Evolutionary conservation across 2,888 invertebrate species (phyloP).

Genomic region (Oxycera nigricornis): DNA sequence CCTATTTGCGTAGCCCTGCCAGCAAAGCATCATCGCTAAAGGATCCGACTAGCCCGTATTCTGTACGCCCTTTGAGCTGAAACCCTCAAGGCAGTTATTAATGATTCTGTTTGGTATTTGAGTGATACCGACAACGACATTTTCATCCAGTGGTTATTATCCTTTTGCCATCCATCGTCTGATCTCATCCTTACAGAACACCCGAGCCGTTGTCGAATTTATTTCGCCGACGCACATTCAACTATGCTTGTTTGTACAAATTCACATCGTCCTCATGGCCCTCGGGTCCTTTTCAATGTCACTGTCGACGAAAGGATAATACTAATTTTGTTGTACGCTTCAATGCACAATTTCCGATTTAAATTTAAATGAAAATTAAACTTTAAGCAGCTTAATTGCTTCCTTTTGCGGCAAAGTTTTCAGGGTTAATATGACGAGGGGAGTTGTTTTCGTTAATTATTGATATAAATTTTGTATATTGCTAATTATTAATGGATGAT

Average conservation of each 20-base stretch:
- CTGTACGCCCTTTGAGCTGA: background rate
- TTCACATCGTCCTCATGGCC: background rate
- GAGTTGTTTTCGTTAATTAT: background rate
- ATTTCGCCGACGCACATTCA: background rate
- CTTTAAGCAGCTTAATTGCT: constrained; percentile 38
- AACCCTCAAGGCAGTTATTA: constrained; percentile 27
- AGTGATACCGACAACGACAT: constrained; percentile 4
- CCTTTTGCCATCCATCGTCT: background rate
- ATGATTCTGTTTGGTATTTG: constrained; percentile 34
- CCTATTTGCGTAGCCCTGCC: too few species aligned
- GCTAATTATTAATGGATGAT: constrained; percentile 29
- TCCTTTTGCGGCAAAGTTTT: constrained; percentile 13
- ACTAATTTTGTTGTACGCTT: constrained; percentile 29
- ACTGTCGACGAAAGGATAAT: background rate
- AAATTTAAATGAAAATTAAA: constrained; percentile 39
- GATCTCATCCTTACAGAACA: background rate
- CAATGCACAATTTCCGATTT: constrained; percentile 35
- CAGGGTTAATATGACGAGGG: background rate
- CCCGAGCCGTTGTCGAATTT: background rate
- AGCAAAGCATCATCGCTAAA: too few species aligned
- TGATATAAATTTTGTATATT: background rate
- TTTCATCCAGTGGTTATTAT: background rate
- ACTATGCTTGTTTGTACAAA: background rate
- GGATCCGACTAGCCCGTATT: too few species aligned
- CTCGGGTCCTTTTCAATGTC: background rate